Conservation (phyloP, 2,888 invertebrate genomes). For the Andrena praecox region DNA sequence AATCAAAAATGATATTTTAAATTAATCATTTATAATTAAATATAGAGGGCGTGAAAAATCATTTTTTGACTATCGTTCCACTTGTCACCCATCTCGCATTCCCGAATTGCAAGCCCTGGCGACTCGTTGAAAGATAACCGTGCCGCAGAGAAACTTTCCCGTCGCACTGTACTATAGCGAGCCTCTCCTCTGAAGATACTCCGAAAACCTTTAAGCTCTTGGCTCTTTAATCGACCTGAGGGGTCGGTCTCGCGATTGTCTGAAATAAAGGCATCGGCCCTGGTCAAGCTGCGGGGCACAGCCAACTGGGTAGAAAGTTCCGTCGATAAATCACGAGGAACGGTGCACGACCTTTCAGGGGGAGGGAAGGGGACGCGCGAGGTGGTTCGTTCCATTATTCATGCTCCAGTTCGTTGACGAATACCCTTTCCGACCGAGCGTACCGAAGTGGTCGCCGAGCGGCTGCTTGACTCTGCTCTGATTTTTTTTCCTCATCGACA, state of each 20-base stretch:
- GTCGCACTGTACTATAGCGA: neutral
- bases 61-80: too few relatives aligned
- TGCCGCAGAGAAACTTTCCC: too few relatives aligned
- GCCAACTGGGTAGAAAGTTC: slow-evolving; percentile 37
- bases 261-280: neutral
- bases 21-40: too few relatives aligned
- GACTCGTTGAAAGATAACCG: too few relatives aligned
- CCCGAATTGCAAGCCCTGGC: too few relatives aligned
- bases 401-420: slow-evolving; percentile 63
- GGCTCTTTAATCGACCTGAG: neutral
- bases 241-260: neutral
- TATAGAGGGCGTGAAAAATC: too few relatives aligned
- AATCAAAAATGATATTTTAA: too few relatives aligned
- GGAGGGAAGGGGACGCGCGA: neutral
- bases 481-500: slow-evolving; percentile 33
- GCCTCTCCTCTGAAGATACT: neutral
- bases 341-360: slow-evolving; percentile 45
- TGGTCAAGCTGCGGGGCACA: slow-evolving; percentile 8
- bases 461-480: neutral
- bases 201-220: neutral
- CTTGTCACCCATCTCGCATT: too few relatives aligned
- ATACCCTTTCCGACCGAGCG: slow-evolving; percentile 18
- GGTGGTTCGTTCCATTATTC: slow-evolving; percentile 62
- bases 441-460: neutral
- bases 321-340: slow-evolving; percentile 52